Evolutionary conservation across 2,888 invertebrate genomes (phyloP), one percentile per base, ranked within the genome.

Genomic region (Himalopsyche tibetana): DNA sequence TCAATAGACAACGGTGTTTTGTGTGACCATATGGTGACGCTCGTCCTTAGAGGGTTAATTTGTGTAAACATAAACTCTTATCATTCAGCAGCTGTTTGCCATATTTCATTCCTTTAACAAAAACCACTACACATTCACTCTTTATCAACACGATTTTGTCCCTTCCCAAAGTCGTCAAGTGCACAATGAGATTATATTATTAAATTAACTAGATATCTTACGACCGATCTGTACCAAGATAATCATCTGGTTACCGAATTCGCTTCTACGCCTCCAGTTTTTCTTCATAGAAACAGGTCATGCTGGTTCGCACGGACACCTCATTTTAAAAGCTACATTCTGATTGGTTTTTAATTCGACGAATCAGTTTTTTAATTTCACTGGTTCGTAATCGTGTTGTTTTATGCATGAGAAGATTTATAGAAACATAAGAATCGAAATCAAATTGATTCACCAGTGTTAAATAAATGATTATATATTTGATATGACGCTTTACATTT

Each of bases 161-260:
- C 63, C 19, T 19, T 63, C 63, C 19, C 28, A 63, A 63, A 19
- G 2, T 28, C 19, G 4, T 63, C 28, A 28, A 63, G 63, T 63
- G 19, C 19, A 19, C 63, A 63, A 63, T 63, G 19, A 19, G 19
- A 19, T 8, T 63, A 11, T 63, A 63, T 63, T 63, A 63, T 63
- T 63, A 63, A 63, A 63, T 63, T 63, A 63, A 63, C 19, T 63
- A 28, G 63, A 63, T 63, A 63, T 63, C 63, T 63, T 63, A 28
- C 63, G 63, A 63, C 63, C 19, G 19, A 63, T 63, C 63, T 63
- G 19, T 5, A 28, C 3, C 19, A 28, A 19, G 63, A 63, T 19
- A 63, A 63, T 63, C 19, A 63, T 63, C 19, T 63, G 63, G 63
- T 19, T 63, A 63, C 19, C 19, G 63, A 63, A 63, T 63, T 63